These are phyloP conservation scores for Lacanobia oleracea DNA, from an alignment of 2,888 invertebrate genomes.

Conservation along the genomic window DNA sequence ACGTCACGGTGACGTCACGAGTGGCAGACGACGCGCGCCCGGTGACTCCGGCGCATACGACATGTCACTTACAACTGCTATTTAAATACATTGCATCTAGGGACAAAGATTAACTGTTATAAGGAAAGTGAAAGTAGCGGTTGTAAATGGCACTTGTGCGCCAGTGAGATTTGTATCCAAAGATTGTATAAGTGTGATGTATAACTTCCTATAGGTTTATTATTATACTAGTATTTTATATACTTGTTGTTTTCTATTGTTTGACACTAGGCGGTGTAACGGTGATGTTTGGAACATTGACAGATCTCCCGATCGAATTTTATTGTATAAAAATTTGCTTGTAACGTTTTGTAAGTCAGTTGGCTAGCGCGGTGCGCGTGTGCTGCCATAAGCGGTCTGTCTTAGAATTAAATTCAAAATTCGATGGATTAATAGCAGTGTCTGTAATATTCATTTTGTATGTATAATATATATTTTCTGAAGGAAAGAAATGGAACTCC, in stretches of 20 bases:
- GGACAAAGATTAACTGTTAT: not conserved
- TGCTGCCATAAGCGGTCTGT: slow-evolving; percentile 45
- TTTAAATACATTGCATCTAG: not conserved
- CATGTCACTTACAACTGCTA: slow-evolving; percentile 59
- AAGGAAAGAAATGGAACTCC: slow-evolving; percentile 70
- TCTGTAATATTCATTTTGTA: slow-evolving; percentile 70
- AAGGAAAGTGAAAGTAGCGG: slow-evolving; percentile 17
- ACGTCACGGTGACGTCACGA: not conserved
- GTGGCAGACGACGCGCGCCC: slow-evolving; percentile 18
- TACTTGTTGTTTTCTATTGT: slow-evolving; percentile 85
- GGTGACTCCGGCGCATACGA: slow-evolving; percentile 60
- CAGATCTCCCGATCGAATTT: slow-evolving; percentile 84
- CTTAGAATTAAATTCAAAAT: slow-evolving; percentile 63
- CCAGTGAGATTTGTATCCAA: slow-evolving; percentile 87
- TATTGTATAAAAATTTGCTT: slow-evolving; percentile 59
- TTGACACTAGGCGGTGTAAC: slow-evolving; percentile 81
- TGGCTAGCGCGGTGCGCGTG: slow-evolving; percentile 27
- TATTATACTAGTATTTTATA: slow-evolving; percentile 86
- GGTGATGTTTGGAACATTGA: slow-evolving; percentile 76
- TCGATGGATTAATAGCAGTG: slow-evolving; percentile 64
- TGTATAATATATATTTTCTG: slow-evolving; percentile 60
- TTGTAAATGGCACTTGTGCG: slow-evolving; percentile 64
- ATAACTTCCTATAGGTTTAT: slow-evolving; percentile 88
- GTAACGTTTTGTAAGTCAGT: slow-evolving; percentile 63
- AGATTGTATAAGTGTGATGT: slow-evolving; percentile 88